These are phyloP conservation scores for Tragopan temminckii DNA, from an alignment of 2,797 vertebrate species.

Conservation along the genomic window DNA sequence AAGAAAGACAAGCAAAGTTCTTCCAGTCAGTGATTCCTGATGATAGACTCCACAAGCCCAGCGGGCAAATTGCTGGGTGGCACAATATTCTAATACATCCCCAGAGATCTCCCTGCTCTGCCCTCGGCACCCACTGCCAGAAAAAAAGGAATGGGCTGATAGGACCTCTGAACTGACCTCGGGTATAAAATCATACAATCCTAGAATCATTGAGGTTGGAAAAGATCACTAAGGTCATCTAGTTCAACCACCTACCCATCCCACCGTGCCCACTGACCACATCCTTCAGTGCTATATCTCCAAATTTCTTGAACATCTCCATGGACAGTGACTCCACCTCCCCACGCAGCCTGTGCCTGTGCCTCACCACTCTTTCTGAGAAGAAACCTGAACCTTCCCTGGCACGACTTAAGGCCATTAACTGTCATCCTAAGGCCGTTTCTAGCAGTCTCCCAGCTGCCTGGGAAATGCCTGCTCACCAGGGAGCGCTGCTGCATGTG, in stretches of 20 bases:
- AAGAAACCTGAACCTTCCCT: no score
- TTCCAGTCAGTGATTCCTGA: not conserved
- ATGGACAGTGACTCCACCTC: no score
- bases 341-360: no score
- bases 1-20: not conserved
- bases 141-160: not conserved
- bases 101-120: not conserved
- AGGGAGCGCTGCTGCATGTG: not conserved
- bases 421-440: no score
- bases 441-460: not conserved
- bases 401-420: no score
- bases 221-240: no score
- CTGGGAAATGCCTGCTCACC: not conserved
- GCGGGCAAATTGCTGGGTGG: rapidly evolving
- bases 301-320: no score
- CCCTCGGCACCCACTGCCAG: not conserved
- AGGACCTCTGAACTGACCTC: not conserved
- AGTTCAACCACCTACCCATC: no score
- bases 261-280: no score
- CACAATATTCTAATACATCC: not conserved
- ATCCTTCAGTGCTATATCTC: no score
- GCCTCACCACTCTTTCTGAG: no score
- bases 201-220: no score
- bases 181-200: not conserved
- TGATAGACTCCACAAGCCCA: not conserved